Base-by-base conservation (phyloP, 2,797 vertebrate species). In the Danio aesculapii region DNA sequence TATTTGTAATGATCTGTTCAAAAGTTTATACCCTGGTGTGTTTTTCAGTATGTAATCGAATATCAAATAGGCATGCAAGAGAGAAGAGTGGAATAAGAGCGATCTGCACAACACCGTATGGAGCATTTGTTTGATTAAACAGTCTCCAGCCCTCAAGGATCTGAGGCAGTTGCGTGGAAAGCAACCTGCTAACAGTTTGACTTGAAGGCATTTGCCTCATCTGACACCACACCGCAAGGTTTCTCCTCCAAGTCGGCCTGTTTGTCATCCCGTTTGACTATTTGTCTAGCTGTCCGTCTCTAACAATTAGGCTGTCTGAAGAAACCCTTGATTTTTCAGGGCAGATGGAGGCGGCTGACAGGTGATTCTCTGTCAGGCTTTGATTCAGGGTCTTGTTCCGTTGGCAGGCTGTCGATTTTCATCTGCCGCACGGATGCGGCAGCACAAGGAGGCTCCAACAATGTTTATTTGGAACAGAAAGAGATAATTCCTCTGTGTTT, bases 291-390 rank as follows among this genome's bases (percentile, higher is more conserved):
- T 81, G 46, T 58, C 49, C 39, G 44, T 75, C 21, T 4, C 46
- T 74, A 64, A 82, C 74, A 80, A 70, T 76, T 61, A 63, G 50
- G 21, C 68, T 66, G 57, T 78, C 44, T 67, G 75, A 73, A 53
- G 66, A 43, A 66, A 77, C 70, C 78, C 55, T 79, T 63, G 46
- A 77, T 82, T 59, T 80, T 61, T 70, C 50, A 30, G 1, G 50
- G 39, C 43, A 47, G 59, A 72, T 64, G 50, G 49, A 47, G 16
- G 75, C 46, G 14, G 55, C 52, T 49, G 67, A 79, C 72, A 58
- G 72, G 85, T 57, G 72, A 72, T 82, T 73, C 53, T 67, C 79
- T 61, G 73, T 84, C 83, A 67, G 69, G 46, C 75, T 77, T 79
- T 81, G 74, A 78, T 81, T 50, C 8, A 43, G 50, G 63, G 52